Evolutionary conservation across 2,797 vertebrate species (phyloP), one percentile per base, ranked within the genome.

Genomic region (Melanotaenia maccullochi): DNA sequence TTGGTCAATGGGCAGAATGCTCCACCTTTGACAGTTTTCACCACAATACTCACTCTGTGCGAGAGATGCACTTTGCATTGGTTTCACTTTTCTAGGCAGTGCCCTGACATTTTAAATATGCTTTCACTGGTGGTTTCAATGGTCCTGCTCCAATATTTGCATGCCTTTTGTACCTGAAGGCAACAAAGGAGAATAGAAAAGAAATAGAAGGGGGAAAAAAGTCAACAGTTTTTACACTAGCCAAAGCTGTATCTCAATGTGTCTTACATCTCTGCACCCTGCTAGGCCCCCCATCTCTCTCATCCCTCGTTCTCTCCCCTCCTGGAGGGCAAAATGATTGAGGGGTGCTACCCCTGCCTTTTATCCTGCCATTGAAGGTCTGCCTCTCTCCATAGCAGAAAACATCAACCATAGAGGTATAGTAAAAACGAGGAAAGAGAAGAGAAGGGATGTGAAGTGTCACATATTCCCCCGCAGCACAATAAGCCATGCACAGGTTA

Each of bases 321-420:
- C 93, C 94, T 92, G 92, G 91, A 93, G 93, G 92, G 92, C 73
- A 84, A 83, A 75, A 83, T 87, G 92, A 94, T 93, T 88, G 92
- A 93, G 92, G 87, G 88, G 89, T 80, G 71, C 90, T 93, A 93
- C 90, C 95, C 93, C 52, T 70, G 88, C 86, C 93, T 95, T 94
- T 94, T 90, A 95, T 95, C 92, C 91, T 90, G 83, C 84, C 68
- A 93, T 84, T 73, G 71, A 87, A 86, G 87, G 87, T 84, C 92
- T 40, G 57, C 75, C 83, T 88, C 75, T 89, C 85, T 87, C 82
- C 87, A 77, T 81, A 79, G 85, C 83, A 82, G 80, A 87, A 91
- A 86, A 85, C 78, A 87, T 85, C 82, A 85, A 86, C 86, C 65
- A 84, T 40, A 77, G 83, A 88, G 85, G 88, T 87, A 83, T 80